Base-by-base conservation (phyloP, 2,797 vertebrate genomes). In the Neosilurus mollespiculum region DNA sequence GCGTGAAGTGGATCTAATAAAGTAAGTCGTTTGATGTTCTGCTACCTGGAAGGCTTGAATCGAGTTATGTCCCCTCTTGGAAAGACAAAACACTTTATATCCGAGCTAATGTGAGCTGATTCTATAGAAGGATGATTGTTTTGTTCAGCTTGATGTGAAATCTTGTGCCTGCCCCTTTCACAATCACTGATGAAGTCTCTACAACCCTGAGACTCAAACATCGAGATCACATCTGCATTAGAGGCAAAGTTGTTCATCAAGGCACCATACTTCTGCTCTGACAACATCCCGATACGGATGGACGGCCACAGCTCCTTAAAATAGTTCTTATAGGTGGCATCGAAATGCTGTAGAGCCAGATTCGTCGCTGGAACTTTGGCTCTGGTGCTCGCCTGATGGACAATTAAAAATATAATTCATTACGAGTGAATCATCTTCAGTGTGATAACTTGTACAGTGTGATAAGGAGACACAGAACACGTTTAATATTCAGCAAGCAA, bases 201-300 rank as follows among this genome's bases (percentile, higher is more conserved):
- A 81, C 96, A 96, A 0, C 91, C 90, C 54, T 94, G 90, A 24
- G 88, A 88, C 80, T 93, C 88, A n/a, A 98, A 89, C 16, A 94
- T 90, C 2, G 76, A 75, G 51, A 88, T 75, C 30, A 91, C 72
- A 0, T 9, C 65, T 61, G 91, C 75, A 0, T 78, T 30, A 1
- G 86, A 43, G 7, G 91, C 91, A 66, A 97, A 98, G 87, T 90
- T 95, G 93, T 99, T 99, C 83, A 98, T 34, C 20, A 99, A 91
- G 0, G 97, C 97, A 0, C 97, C 97, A 0, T 97, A 99, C 79
- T 98, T 99, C 89, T 91, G 95, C 92, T 98, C 95, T 0, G 95
- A 97, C 66, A 99, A 94, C 83, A 99, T 90, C 54, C 93, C 90
- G 0, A 92, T 87, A 0, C 98, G 95, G 24, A 96, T 90, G 0